These are phyloP conservation scores for Paracyprichromis sp. DNA, from an alignment of 2,113 vertebrate species.

Conservation along the genomic window DNA sequence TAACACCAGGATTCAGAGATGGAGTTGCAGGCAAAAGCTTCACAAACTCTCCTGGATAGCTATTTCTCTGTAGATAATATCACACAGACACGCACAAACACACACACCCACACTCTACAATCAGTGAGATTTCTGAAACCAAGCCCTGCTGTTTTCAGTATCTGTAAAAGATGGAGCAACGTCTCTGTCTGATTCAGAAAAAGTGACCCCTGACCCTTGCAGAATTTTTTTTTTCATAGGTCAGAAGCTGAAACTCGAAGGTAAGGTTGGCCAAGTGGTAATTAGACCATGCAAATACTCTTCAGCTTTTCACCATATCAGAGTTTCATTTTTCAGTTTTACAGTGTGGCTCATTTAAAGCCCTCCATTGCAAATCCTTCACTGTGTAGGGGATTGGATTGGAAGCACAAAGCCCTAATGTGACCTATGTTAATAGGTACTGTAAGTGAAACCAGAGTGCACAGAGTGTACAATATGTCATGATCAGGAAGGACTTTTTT, in stretches of 20 bases:
- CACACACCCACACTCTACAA: neutral
- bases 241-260: neutral
- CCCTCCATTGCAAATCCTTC: neutral
- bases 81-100: neutral
- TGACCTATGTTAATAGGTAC: neutral
- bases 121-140: neutral
- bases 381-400: neutral
- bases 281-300: neutral
- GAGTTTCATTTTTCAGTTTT: neutral
- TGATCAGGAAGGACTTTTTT: neutral
- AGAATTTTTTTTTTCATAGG: neutral
- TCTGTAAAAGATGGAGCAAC: neutral
- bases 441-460: neutral
- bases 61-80: slow-evolving; percentile 21
- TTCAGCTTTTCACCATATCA: neutral
- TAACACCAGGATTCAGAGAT: slow-evolving; percentile 14
- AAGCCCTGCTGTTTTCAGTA: neutral
- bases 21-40: slow-evolving; percentile 2
- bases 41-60: slow-evolving; percentile 2
- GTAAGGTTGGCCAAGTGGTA: neutral
- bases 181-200: neutral
- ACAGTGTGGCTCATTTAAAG: neutral
- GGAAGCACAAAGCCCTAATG: neutral
- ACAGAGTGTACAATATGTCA: neutral
- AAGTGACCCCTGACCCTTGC: neutral